Evolutionary conservation across 2,797 vertebrate species (phyloP).

Genomic region (Coregonus ussuriensis): DNA sequence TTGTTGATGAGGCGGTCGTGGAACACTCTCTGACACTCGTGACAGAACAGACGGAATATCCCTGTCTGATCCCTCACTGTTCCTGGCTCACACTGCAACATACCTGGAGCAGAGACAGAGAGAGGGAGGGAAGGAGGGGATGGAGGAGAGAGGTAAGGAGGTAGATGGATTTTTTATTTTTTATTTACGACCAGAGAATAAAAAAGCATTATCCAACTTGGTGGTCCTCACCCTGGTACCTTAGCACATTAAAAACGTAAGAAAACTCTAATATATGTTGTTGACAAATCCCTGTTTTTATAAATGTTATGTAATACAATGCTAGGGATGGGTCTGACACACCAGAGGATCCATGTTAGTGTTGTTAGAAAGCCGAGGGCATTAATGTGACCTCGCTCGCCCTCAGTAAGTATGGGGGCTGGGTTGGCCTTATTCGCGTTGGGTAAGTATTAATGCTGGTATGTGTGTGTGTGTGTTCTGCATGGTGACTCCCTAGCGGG

Average conservation of each 20-base stretch:
- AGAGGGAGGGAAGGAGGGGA: neutral
- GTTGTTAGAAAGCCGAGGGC: neutral
- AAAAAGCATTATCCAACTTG: too few species aligned
- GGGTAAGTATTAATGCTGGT: neutral
- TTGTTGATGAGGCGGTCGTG: constrained; percentile 84
- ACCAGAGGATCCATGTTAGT: neutral
- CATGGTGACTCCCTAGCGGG: constrained; percentile 12
- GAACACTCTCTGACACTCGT: constrained; percentile 86
- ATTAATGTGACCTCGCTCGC: neutral
- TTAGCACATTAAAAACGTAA: too few species aligned
- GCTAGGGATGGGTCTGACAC: neutral
- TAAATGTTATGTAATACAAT: neutral
- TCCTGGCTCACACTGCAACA: constrained; percentile 80
- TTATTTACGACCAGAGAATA: too few species aligned
- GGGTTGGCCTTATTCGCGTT: neutral
- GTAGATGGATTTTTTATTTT: too few species aligned
- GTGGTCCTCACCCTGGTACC: too few species aligned
- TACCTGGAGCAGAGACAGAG: constrained; percentile 63
- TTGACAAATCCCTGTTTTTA: too few species aligned
- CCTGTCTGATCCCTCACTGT: constrained; percentile 79
- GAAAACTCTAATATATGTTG: neutral
- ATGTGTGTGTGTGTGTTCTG: constrained; percentile 20
- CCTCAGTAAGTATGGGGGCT: neutral
- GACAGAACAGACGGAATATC: constrained; percentile 85
- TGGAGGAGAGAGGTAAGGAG: too few species aligned